Base-by-base conservation (phyloP, 2,888 invertebrate species). In the Morpho deidamia region DNA sequence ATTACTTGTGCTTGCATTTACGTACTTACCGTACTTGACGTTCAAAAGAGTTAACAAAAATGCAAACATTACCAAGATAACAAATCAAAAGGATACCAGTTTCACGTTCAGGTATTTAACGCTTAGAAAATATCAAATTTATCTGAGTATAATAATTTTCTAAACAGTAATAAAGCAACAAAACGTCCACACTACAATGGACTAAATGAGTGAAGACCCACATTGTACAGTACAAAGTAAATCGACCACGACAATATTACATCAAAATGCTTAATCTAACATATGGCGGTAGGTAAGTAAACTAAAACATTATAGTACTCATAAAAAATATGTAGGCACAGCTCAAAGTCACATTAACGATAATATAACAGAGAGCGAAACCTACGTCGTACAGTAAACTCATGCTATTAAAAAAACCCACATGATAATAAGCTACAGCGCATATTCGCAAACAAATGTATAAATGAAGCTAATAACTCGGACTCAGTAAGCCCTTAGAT, bases 361-460 rank as follows among this genome's bases (percentile, higher is more conserved):
- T 33, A 32, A 34, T 23, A 53, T 61, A 72, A 70, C 71, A 71
- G 61, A 71, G 79, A 83, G 75, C 81, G 77, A 68, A 71, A 70
- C 71, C 74, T 65, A 68, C 62, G 58, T 56, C 51, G 38, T 38
- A 45, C 55, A 55, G 37, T 58, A 61, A 58, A 54, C 56, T 53
- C 69, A 88, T 88, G 88, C 88, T 78, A 88, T 88, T 87, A 87
- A 87, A 87, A 87, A 88, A 87, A 87, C 88, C 88, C 88, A 88
- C 88, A 88, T 87, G 88, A 84, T 81, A 76, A 70, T 64, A 83
- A 84, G 83, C 85, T 72, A 81, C 80, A 78, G 68, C 48, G 48
- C 42, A 70, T 68, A 33, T 64, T 65, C 70, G 63, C 61, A 63
- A 69, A 70, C 62, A 62, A 71, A 64, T 60, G 67, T 71, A 66